Evolutionary conservation across 2,888 invertebrate species (phyloP).

Genomic region (Drosophila trichaetosa): DNA sequence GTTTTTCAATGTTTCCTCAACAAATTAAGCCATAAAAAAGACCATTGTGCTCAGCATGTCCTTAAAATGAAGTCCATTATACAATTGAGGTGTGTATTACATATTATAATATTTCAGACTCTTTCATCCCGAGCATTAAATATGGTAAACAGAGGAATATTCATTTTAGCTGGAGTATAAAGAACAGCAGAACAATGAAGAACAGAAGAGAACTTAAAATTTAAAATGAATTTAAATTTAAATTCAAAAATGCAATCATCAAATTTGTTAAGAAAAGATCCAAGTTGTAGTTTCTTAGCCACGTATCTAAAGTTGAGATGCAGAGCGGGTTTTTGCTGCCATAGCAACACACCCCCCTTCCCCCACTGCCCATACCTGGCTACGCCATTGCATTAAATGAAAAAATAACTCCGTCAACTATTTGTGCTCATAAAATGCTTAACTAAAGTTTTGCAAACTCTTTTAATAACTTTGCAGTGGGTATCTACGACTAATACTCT

Average conservation of each 20-base stretch:
- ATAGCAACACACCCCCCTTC: not conserved
- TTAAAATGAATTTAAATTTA: not conserved
- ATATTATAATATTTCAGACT: not conserved
- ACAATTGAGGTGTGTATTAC: constrained; percentile 1
- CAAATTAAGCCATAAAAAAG: constrained; percentile 17
- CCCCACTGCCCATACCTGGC: too few species aligned
- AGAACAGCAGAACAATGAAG: not conserved
- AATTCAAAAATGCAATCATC: not conserved
- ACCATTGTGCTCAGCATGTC: constrained; percentile 18
- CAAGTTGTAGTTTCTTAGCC: not conserved
- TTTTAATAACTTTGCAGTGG: not conserved
- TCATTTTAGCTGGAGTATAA: not conserved
- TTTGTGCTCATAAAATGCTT: not conserved
- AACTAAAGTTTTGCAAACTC: not conserved
- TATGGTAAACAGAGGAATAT: not conserved
- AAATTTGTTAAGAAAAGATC: not conserved
- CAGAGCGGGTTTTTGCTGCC: not conserved
- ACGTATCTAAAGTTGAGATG: not conserved
- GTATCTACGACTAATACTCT: not conserved
- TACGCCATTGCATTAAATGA: not conserved
- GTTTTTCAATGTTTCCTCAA: constrained; percentile 6
- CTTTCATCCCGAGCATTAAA: not conserved
- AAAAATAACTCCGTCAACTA: not conserved
- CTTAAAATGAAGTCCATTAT: constrained; percentile 1
- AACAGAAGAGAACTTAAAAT: not conserved